Percentiles rank a stretch among this genome's conserved stretches.
Conservation (phyloP, 1,140 invertebrate genomes). For the Oryzaephilus surinamensis region DNA sequence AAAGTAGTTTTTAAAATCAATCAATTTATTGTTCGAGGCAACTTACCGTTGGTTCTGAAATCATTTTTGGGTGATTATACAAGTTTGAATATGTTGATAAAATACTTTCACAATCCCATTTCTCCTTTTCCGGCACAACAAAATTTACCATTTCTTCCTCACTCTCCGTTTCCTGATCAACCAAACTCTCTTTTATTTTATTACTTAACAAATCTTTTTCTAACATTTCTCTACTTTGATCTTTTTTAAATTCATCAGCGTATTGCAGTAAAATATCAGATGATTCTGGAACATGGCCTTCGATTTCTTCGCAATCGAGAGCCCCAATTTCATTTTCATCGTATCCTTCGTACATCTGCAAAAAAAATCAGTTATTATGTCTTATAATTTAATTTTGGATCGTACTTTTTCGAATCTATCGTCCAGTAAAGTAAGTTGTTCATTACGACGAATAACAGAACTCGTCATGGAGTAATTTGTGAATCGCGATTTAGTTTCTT, state of each 20-base stretch:
- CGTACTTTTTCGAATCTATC: slow-evolving; percentile 83
- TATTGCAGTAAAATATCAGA: slow-evolving; percentile 56
- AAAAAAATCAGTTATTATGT: slow-evolving; percentile 1
- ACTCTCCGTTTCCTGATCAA: slow-evolving; percentile 30
- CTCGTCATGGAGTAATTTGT: slow-evolving; percentile 92
- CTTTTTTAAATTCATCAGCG: slow-evolving; percentile 48
- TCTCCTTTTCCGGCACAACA: slow-evolving; percentile 49
- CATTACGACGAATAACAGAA: slow-evolving; percentile 78
- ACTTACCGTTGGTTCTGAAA: slow-evolving; percentile 60
- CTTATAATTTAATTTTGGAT: too few species aligned
- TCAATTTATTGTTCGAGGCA: too few species aligned
- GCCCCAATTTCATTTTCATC: slow-evolving; percentile 85
- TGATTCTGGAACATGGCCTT: slow-evolving; percentile 59
- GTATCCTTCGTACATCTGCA: slow-evolving; percentile 72
- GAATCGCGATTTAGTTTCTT: slow-evolving; percentile 80
- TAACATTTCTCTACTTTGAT: slow-evolving; percentile 49
- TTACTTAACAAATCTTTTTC: slow-evolving; percentile 30
- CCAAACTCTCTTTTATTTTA: slow-evolving; percentile 20
- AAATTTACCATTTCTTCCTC: slow-evolving; percentile 49
- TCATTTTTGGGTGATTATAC: slow-evolving; percentile 85
- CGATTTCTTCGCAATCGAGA: slow-evolving; percentile 80
- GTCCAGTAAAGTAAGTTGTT: slow-evolving; percentile 74
- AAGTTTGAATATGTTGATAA: slow-evolving; percentile 80
- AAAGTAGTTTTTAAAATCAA: too few species aligned
- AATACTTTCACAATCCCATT: slow-evolving; percentile 92